Conservation (phyloP, 2,113 vertebrate species). For the Regulus satrapa region DNA sequence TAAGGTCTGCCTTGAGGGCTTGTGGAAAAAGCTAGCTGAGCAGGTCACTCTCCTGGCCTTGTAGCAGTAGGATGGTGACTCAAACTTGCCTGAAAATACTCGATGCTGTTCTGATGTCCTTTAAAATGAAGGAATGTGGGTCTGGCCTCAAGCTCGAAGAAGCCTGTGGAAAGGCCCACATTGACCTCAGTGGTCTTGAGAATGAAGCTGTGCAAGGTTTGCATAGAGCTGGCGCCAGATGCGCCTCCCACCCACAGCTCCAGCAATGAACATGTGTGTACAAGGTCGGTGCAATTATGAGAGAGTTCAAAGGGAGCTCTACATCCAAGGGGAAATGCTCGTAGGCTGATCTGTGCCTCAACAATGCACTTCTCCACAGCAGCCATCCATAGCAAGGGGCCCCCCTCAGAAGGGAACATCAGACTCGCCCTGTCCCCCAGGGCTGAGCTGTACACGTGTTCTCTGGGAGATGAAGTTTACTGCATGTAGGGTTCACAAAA, state of each 20-base stretch:
- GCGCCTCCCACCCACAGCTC: not conserved
- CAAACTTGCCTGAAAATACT: not conserved
- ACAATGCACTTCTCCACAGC: not conserved
- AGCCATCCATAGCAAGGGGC: not conserved
- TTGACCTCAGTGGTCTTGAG: not conserved
- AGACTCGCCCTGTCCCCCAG: not conserved
- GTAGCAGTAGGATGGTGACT: not conserved
- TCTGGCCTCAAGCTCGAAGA: not conserved
- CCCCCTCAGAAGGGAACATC: not conserved
- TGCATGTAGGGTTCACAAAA: not conserved
- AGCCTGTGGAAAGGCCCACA: not conserved
- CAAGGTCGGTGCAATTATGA: conserved; percentile 1
- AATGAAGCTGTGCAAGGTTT: not conserved
- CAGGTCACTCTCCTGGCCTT: not conserved
- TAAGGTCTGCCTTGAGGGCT: not conserved
- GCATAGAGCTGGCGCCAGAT: not conserved
- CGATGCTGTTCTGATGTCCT: not conserved
- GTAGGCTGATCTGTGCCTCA: not conserved
- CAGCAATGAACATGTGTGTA: not conserved
- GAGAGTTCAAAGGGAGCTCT: conserved; percentile 4
- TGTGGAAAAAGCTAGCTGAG: not conserved
- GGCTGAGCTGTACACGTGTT: not conserved
- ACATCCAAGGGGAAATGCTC: not conserved
- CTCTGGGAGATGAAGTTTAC: not conserved
- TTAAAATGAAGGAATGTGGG: not conserved